Conservation (phyloP, 2,888 invertebrate species). For the Steinernema scapterisci region DNA sequence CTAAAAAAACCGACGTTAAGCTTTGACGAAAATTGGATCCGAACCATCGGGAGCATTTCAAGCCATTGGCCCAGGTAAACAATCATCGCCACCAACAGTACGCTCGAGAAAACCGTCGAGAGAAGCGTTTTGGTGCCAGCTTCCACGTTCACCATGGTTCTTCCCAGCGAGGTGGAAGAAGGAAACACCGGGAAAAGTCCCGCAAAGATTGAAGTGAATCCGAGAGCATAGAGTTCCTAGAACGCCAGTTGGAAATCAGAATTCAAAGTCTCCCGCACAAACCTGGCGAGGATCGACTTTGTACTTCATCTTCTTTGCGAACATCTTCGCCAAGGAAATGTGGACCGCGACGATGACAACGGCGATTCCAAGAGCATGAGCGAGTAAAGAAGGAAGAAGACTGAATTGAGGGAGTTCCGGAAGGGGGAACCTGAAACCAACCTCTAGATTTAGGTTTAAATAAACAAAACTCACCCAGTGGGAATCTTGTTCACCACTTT, state of each 20-base stretch:
- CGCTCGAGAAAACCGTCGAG: constrained; percentile 80
- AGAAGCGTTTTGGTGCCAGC: constrained; percentile 82
- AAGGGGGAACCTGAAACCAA: constrained; percentile 51
- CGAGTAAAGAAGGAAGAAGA: constrained; percentile 55
- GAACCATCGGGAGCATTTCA: constrained; percentile 79
- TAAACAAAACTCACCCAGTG: constrained; percentile 61
- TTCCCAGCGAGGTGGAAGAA: constrained; percentile 70
- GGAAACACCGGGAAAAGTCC: constrained; percentile 71
- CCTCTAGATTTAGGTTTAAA: neutral
- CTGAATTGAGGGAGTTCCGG: constrained; percentile 54
- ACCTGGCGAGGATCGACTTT: constrained; percentile 71
- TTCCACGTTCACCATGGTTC: constrained; percentile 78
- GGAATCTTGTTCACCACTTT: constrained; percentile 69
- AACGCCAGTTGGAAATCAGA: neutral
- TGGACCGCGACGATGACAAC: constrained; percentile 71
- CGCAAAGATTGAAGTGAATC: constrained; percentile 75
- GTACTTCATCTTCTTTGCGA: constrained; percentile 69
- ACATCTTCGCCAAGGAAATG: constrained; percentile 70
- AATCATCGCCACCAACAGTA: constrained; percentile 78
- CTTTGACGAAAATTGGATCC: neutral
- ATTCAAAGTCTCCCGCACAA: constrained; percentile 32
- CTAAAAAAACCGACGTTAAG: constrained; percentile 69
- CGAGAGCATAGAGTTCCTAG: constrained; percentile 64
- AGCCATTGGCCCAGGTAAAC: constrained; percentile 83
- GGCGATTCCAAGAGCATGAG: constrained; percentile 69